Conservation (phyloP, 2,113 vertebrate genomes). For the Larimichthys crocea region DNA sequence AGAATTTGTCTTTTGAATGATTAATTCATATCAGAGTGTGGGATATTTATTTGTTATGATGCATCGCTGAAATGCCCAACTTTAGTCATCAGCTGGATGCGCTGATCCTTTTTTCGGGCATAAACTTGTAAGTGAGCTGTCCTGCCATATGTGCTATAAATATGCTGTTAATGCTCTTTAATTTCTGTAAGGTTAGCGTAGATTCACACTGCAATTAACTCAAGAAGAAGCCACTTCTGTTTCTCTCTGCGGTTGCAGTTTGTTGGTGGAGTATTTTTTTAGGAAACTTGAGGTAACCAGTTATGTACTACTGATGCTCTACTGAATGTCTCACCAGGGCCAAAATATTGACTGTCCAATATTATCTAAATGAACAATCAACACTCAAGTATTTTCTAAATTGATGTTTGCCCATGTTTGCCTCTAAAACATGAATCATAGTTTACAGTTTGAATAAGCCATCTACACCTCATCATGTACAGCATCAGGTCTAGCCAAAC, state of each 20-base stretch:
- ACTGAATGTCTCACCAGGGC: constrained; percentile 13
- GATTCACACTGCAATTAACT: constrained; percentile 14
- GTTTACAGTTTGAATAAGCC: neutral
- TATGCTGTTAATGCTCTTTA: constrained; percentile 22
- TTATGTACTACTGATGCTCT: constrained; percentile 15
- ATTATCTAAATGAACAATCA: neutral
- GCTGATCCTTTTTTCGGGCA: constrained; percentile 18
- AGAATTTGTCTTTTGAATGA: constrained; percentile 17
- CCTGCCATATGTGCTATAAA: constrained; percentile 15
- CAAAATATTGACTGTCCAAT: neutral
- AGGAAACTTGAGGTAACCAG: constrained; percentile 5
- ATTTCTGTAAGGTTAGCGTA: constrained; percentile 1
- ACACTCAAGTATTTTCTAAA: neutral
- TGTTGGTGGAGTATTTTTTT: neutral
- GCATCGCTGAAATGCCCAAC: constrained; percentile 7
- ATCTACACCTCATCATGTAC: neutral
- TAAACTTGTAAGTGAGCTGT: constrained; percentile 6
- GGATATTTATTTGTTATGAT: constrained; percentile 58
- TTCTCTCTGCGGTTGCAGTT: constrained; percentile 1
- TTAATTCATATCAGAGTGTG: constrained; percentile 27
- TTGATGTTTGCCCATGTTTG: constrained; percentile 6
- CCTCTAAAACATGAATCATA: neutral
- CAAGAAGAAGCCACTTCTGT: neutral
- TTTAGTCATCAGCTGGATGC: neutral
- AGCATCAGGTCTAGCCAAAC: neutral